Percentiles rank a stretch among this genome's conserved stretches.
These are phyloP conservation scores for Andrena minutula DNA, from an alignment of 2,888 invertebrate genomes.

Conservation along the genomic window DNA sequence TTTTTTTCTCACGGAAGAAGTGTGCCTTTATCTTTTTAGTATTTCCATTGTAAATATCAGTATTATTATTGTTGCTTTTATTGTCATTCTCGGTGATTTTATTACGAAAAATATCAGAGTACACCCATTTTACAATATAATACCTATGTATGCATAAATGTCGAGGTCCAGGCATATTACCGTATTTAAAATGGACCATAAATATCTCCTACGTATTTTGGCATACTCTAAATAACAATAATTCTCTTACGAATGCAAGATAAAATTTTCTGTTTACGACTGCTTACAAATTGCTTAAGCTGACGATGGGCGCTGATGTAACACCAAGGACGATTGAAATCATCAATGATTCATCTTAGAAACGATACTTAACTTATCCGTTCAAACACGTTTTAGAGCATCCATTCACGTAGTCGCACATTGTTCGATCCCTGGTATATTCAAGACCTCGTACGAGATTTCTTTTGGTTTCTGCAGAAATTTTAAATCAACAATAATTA, in stretches of 20 bases:
- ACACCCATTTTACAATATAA: too few relatives aligned
- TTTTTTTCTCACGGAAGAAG: background rate
- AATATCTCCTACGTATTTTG: background rate
- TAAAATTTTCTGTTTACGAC: background rate
- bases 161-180: too few relatives aligned
- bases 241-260: background rate
- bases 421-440: background rate
- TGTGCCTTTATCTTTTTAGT: too few relatives aligned
- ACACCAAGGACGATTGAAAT: background rate
- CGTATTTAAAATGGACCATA: too few relatives aligned
- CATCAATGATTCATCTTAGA: background rate
- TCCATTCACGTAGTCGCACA: slow-evolving; percentile 13
- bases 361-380: slow-evolving; percentile 40
- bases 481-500: slow-evolving; percentile 6
- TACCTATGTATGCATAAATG: too few relatives aligned
- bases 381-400: background rate
- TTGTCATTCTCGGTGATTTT: too few relatives aligned
- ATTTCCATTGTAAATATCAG: too few relatives aligned
- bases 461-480: background rate
- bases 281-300: background rate
- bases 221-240: background rate
- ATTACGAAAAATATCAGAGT: too few relatives aligned
- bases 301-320: background rate
- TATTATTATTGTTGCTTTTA: too few relatives aligned
- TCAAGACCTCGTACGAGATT: background rate